phyloP scores from a whole-genome alignment of 2,113 vertebrate species.

The Aspiorhynchus laticeps region DNA sequence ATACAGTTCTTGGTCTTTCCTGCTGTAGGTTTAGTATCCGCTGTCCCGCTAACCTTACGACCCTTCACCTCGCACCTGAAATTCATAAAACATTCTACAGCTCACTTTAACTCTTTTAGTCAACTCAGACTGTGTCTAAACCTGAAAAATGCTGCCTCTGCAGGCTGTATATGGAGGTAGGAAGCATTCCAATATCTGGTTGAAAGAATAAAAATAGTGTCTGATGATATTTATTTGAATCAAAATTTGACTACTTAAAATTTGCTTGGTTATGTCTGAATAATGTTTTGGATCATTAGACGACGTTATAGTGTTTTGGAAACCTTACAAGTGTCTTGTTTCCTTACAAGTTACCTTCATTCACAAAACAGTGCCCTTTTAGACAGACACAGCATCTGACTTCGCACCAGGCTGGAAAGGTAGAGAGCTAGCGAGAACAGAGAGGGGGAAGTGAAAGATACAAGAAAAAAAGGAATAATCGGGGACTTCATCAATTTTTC shows the following conservation, averaged over 20 bases:
- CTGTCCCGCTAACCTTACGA: constrained; percentile 53
- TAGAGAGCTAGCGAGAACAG: constrained; percentile 62
- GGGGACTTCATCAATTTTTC: constrained; percentile 96
- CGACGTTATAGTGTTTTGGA: not conserved
- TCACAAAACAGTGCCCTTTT: constrained; percentile 31
- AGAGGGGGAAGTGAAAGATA: constrained; percentile 35
- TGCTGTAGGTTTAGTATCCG: constrained; percentile 48
- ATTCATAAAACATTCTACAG: constrained; percentile 75
- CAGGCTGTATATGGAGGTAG: not conserved
- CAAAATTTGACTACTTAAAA: not conserved
- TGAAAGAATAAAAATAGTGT: not conserved
- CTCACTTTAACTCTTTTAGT: constrained; percentile 74
- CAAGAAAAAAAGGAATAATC: constrained; percentile 79
- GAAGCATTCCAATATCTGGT: not conserved
- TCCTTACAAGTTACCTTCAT: not conserved
- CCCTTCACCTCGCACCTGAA: constrained; percentile 76
- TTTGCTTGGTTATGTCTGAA: not conserved
- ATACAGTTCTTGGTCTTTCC: constrained; percentile 44
- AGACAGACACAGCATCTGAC: constrained; percentile 45
- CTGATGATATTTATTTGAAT: not conserved
- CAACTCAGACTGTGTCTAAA: constrained; percentile 51
- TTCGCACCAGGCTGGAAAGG: constrained; percentile 47
- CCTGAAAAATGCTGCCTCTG: not conserved
- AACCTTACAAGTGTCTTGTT: not conserved
- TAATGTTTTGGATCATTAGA: not conserved